Evolutionary conservation across 2,113 vertebrate genomes (phyloP).

Genomic region (Cichladusa arquata): DNA sequence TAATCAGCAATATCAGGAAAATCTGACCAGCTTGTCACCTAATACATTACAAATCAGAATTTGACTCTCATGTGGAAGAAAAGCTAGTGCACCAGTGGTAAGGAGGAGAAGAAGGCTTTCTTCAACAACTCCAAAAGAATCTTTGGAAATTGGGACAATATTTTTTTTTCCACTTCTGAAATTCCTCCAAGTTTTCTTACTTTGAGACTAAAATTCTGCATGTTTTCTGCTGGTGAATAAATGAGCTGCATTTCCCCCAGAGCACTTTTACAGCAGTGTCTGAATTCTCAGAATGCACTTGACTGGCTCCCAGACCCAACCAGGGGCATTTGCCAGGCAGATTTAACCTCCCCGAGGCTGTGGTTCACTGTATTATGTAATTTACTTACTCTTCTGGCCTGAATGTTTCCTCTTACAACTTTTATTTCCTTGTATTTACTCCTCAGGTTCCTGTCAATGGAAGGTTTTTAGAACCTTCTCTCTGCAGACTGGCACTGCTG

Average conservation of each 20-base stretch:
- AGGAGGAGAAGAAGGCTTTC: not conserved
- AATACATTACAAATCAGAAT: not conserved
- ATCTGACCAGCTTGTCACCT: not conserved
- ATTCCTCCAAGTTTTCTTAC: not conserved
- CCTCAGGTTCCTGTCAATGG: conserved; percentile 45
- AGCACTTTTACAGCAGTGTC: not conserved
- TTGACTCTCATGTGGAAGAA: not conserved
- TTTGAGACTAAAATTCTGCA: not conserved
- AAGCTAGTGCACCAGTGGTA: not conserved
- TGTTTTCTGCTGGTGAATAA: not conserved
- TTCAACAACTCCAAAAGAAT: not conserved
- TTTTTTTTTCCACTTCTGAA: not conserved
- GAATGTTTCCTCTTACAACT: conserved; percentile 47
- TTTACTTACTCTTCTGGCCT: conserved; percentile 18
- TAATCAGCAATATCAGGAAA: not conserved
- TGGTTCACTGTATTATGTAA: conserved; percentile 26
- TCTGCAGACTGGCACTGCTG: not conserved
- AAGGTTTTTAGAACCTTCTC: conserved; percentile 35
- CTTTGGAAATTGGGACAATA: not conserved
- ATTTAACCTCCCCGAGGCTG: conserved; percentile 3
- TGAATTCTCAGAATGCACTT: not conserved
- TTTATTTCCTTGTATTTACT: conserved; percentile 68
- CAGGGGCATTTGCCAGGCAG: not conserved
- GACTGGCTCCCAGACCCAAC: not conserved
- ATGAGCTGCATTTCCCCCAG: not conserved